Evolutionary conservation across 1,140 invertebrate species (phyloP), one percentile per base, ranked within the genome.

Genomic region (Drosophila sturtevanti): DNA sequence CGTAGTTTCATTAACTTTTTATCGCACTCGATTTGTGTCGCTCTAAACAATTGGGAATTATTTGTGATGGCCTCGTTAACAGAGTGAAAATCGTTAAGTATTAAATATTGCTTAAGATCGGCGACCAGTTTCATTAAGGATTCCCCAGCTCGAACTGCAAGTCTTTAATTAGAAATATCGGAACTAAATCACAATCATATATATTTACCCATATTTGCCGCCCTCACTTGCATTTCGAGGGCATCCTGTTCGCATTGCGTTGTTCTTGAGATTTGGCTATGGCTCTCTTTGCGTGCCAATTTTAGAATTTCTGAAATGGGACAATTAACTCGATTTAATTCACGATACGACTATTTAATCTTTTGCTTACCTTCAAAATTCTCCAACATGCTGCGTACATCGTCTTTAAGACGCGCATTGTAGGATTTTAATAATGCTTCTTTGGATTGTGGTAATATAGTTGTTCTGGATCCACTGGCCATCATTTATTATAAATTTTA

Each of bases 91-190:
- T 99, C 98, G 92, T 99, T 99, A 10, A 99, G 93, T 73, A 99
- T 99, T 16, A 99, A 93, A 91, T 98, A 99, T 82, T 99, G 98
- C 90, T 99, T 99, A 12, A 99, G 97, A 91, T 99, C 98, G 0
- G 98, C 98, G 4, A 99, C 97, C 4, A 99, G 93, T 92, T 99
- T 99, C 96, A 99, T 98, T 11, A 99, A 91, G 0, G 97, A 98
- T 93, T 99, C 98, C 1, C 97, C 98, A 71, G 98, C 98, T 85
- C 98, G 93, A 0, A 98, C 97, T 94, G 84, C 38, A 93, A 76
- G 11, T 4, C 0, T 31, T 1, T 34, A 9, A 62, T 31, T 31
- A 31, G 27, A 31, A n/a, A 31, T 31, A 6, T 31, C 27, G 3
- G 7, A 31, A 31, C 27, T 6, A 4, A 31, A 31, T 31, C 0